These are phyloP conservation scores for Indicator indicator DNA, from an alignment of 2,113 vertebrate species.

Conservation along the genomic window DNA sequence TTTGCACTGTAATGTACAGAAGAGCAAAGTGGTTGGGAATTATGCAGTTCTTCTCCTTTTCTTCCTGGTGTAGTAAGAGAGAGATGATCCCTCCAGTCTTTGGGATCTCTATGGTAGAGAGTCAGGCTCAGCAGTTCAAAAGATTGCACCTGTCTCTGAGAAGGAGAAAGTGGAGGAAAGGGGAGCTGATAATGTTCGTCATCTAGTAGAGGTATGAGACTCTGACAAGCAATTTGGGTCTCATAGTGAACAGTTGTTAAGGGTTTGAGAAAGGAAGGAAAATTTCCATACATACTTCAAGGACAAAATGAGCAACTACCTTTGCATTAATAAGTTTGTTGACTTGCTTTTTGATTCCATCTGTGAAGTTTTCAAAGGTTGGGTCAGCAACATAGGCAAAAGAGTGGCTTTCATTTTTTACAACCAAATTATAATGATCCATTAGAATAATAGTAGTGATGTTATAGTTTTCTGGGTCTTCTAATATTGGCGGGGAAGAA, in stretches of 20 bases:
- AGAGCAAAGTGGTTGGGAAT: background rate
- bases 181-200: background rate
- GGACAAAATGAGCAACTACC: slow-evolving; percentile 53
- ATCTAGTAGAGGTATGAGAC: background rate
- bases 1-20: background rate
- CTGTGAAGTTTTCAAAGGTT: slow-evolving; percentile 83
- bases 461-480: slow-evolving; percentile 75
- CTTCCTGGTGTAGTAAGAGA: background rate
- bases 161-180: background rate
- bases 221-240: background rate
- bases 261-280: background rate
- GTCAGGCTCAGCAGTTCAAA: background rate
- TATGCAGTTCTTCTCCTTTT: background rate
- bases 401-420: slow-evolving; percentile 71
- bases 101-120: background rate
- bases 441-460: slow-evolving; percentile 82
- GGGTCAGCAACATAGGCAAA: slow-evolving; percentile 89
- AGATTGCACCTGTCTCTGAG: background rate
- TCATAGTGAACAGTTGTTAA: background rate
- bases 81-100: background rate
- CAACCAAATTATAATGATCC: slow-evolving; percentile 80
- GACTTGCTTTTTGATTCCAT: slow-evolving; percentile 82
- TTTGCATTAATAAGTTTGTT: slow-evolving; percentile 85
- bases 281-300: background rate
- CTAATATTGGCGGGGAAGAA: slow-evolving; percentile 80